These are phyloP conservation scores for Volucella inflata DNA, from an alignment of 2,888 invertebrate genomes.

Conservation along the genomic window DNA sequence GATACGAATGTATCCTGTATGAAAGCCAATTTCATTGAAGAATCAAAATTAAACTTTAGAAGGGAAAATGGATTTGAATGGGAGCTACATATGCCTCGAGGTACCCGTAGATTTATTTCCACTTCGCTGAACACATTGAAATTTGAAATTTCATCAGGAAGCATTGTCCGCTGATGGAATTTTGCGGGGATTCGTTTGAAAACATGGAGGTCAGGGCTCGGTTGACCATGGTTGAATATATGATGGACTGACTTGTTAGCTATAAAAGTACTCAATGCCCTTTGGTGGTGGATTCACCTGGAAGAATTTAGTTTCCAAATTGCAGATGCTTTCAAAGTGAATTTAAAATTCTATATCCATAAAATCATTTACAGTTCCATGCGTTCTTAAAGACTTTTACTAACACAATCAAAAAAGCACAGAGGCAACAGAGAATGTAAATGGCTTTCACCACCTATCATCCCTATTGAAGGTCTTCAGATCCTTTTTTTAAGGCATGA, in stretches of 20 bases:
- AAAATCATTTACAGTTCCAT: background rate
- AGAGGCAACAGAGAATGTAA: background rate
- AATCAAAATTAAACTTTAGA: constrained; percentile 3
- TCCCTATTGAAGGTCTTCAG: no score
- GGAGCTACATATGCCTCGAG: background rate
- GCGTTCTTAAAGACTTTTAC: constrained; percentile 6
- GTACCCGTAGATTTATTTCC: background rate
- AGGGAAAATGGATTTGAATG: constrained; percentile 5
- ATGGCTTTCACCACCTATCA: background rate
- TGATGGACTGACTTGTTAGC: no score
- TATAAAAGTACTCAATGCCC: no score
- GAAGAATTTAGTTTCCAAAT: no score
- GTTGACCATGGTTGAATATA: no score
- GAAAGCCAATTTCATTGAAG: constrained; percentile 5
- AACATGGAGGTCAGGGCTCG: background rate
- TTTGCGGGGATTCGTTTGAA: constrained; percentile 4
- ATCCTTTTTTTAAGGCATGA: no score
- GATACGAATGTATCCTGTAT: constrained; percentile 3
- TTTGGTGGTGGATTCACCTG: no score
- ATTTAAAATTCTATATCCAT: background rate
- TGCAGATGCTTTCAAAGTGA: no score
- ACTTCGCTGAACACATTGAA: background rate
- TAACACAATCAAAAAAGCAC: background rate
- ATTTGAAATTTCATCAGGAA: no score
- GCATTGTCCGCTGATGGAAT: background rate